Conservation (phyloP, 2,797 vertebrate species). For the Petrocephalus sullivani region DNA sequence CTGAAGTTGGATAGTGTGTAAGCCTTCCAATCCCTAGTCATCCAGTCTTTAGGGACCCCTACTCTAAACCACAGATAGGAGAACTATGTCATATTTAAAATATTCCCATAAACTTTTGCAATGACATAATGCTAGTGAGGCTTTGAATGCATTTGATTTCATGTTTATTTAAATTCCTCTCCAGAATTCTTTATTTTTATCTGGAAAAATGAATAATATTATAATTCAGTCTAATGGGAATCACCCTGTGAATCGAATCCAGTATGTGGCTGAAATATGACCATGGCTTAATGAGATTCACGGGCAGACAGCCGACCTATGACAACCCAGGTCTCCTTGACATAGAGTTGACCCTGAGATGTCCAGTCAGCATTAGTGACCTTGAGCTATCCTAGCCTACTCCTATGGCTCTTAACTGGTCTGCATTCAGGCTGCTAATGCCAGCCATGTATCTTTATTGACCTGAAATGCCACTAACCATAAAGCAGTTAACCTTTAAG, state of each 20-base stretch:
- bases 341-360: background rate
- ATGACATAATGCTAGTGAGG: constrained; percentile 39
- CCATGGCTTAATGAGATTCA: background rate
- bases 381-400: background rate
- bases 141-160: constrained; percentile 31
- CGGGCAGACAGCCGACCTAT: background rate
- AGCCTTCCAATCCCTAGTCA: background rate
- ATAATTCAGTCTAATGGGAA: background rate
- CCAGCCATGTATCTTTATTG: background rate
- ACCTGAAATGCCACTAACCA: background rate
- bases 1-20: background rate
- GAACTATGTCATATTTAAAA: constrained; percentile 39
- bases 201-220: background rate
- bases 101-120: constrained; percentile 21
- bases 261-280: background rate
- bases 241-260: background rate
- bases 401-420: background rate
- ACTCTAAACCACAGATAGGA: constrained; percentile 17
- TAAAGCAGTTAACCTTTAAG: background rate
- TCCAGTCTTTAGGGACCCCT: background rate
- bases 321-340: background rate
- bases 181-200: constrained; percentile 28
- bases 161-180: constrained; percentile 29
- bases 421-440: background rate
- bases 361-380: background rate